Conservation (phyloP, 1,140 invertebrate species). For the Ceratitis capitata region DNA sequence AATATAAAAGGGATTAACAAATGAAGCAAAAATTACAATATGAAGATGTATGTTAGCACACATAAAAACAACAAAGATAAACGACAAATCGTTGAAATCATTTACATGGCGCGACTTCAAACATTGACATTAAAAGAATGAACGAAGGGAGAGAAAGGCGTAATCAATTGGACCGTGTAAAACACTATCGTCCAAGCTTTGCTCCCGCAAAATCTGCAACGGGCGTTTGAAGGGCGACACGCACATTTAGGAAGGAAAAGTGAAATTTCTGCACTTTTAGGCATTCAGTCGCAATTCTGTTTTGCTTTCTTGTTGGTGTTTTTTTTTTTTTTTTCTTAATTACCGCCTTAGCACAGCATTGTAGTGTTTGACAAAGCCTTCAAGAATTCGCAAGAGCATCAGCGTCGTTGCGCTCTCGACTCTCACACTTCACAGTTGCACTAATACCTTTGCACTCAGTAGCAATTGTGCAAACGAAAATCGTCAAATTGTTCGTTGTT, state of each 20-base stretch:
- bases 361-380: background rate
- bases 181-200: background rate
- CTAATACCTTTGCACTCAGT: background rate
- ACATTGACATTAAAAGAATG: background rate
- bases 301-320: background rate
- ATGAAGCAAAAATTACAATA: no score
- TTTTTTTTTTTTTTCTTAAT: background rate
- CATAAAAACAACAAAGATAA: no score
- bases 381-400: background rate
- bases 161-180: background rate
- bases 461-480: background rate
- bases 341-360: background rate
- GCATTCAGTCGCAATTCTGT: background rate
- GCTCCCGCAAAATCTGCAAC: background rate
- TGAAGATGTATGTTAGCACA: no score
- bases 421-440: background rate
- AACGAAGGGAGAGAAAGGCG: background rate
- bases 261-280: background rate
- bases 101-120: background rate
- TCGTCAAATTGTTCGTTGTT: background rate
- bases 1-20: no score
- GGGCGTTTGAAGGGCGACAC: background rate
- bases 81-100: background rate
- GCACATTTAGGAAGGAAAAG: background rate
- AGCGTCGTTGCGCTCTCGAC: background rate